Base-by-base conservation (phyloP, 2,888 invertebrate genomes). In the Eupithecia centaureata region DNA sequence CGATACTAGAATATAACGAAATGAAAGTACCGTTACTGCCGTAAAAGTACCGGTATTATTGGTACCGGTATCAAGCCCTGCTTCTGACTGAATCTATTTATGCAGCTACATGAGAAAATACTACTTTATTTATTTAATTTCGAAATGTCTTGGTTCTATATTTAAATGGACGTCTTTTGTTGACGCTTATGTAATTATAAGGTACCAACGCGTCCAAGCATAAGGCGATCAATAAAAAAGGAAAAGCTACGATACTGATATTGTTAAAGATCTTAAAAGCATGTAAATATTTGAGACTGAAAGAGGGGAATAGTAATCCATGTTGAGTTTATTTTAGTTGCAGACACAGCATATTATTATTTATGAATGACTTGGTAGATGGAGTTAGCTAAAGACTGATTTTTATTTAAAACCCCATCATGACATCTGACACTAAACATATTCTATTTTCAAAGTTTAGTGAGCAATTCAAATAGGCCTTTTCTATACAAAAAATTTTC, bases 1-100 rank as follows among this genome's bases (percentile, higher is more conserved):
- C n/a, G n/a, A n/a, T n/a, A n/a, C n/a, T n/a, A n/a, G n/a, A n/a
- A n/a, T n/a, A n/a, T n/a, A n/a, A n/a, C n/a, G n/a, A n/a, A n/a
- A n/a, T n/a, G n/a, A n/a, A n/a, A n/a, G n/a, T n/a, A n/a, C n/a
- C n/a, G n/a, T n/a, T n/a, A n/a, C n/a, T n/a, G n/a, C n/a, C n/a
- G n/a, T n/a, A n/a, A n/a, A n/a, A n/a, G n/a, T n/a, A n/a, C n/a
- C n/a, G n/a, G n/a, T n/a, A n/a, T n/a, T n/a, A n/a, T n/a, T n/a
- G n/a, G n/a, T n/a, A n/a, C n/a, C n/a, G n/a, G n/a, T n/a, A n/a
- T n/a, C n/a, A n/a, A n/a, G n/a, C n/a, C n/a, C n/a, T n/a, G n/a
- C n/a, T n/a, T n/a, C 47, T 22, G 47, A 47, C 47, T 47, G 47
- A 47, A 47, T 47, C 18, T 47, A 47, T 47, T 22, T 47, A 47